Evolutionary conservation across 2,797 vertebrate genomes (phyloP).

Genomic region (Potorous gilbertii): DNA sequence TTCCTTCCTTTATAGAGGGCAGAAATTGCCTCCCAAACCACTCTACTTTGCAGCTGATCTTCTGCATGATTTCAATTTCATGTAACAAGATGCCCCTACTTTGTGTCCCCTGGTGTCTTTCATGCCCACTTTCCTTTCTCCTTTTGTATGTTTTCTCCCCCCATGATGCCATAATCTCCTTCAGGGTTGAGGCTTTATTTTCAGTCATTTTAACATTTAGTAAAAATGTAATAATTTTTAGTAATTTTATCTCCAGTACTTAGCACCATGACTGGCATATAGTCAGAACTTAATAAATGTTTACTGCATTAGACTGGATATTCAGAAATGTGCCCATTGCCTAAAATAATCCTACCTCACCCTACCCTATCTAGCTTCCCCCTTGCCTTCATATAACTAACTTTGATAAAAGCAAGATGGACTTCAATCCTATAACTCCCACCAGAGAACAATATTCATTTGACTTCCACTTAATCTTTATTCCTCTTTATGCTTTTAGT

Average conservation of each 20-base stretch:
- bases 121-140: background rate
- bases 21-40: background rate
- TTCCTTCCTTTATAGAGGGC: background rate
- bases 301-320: background rate
- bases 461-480: conserved; percentile 6
- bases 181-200: background rate
- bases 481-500: background rate
- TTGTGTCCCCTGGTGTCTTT: background rate
- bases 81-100: background rate
- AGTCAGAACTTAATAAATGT: background rate
- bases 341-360: background rate
- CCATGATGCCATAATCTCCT: background rate
- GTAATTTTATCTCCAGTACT: background rate
- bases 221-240: too few species aligned
- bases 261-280: background rate
- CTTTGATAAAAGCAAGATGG: background rate
- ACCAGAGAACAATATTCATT: background rate
- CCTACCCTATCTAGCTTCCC: background rate
- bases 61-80: background rate
- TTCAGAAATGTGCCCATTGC: background rate
- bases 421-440: background rate
- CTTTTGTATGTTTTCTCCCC: background rate
- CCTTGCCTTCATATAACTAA: background rate
- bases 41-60: background rate
- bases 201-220: too few species aligned